Percentiles rank a stretch among this genome's conserved stretches.
These are phyloP conservation scores for Xenus cinereus DNA, from an alignment of 2,113 vertebrate species.

Conservation along the genomic window DNA sequence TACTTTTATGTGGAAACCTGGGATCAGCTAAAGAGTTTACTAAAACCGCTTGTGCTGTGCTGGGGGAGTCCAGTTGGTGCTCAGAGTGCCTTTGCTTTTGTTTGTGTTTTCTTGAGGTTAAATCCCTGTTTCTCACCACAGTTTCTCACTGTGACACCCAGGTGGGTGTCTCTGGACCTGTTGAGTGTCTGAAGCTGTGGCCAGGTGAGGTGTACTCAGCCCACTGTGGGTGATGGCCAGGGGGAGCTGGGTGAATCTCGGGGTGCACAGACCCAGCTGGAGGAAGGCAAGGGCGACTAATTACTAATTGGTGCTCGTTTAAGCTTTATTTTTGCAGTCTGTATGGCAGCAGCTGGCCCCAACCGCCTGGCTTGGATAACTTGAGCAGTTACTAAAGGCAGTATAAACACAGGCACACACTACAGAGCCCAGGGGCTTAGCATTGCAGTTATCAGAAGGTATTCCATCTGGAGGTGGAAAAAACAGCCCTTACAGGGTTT, in stretches of 20 bases:
- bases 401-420: background rate
- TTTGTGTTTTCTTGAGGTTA: background rate
- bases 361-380: background rate
- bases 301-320: background rate
- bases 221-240: accelerated
- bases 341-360: background rate
- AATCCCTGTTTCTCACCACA: background rate
- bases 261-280: background rate
- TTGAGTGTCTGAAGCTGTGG: accelerated
- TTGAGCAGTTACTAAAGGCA: background rate
- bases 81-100: background rate
- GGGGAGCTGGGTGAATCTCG: background rate
- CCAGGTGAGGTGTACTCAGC: background rate
- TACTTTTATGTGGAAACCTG: background rate
- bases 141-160: background rate
- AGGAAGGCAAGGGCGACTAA: background rate
- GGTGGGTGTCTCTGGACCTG: background rate
- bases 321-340: background rate
- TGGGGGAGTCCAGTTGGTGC: background rate
- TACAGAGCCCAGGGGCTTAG: background rate
- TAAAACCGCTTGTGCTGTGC: background rate
- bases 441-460: background rate
- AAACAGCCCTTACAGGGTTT: background rate
- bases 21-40: background rate
- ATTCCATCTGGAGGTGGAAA: constrained; percentile 12